Conservation (phyloP, 1,140 invertebrate species). For the Macrostomum lignano region DNA sequence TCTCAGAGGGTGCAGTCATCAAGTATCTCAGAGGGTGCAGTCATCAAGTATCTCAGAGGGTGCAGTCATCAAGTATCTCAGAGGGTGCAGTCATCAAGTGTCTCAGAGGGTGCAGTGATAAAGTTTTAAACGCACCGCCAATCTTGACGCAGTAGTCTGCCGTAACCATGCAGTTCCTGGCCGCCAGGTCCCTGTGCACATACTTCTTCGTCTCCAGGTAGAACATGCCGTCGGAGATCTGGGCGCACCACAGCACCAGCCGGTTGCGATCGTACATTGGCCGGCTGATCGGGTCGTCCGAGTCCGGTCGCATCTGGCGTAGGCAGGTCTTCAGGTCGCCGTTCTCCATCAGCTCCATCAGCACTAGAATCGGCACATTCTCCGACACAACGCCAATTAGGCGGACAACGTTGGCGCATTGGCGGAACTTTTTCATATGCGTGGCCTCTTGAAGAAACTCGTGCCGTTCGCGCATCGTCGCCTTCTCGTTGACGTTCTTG, state of each 20-base stretch:
- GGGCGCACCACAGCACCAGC: too few species aligned
- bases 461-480: slow-evolving; percentile 49
- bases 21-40: too few species aligned
- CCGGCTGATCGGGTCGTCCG: slow-evolving; percentile 14
- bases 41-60: too few species aligned
- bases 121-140: too few species aligned
- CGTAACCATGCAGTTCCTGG: slow-evolving; percentile 69
- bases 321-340: slow-evolving; percentile 78
- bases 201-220: too few species aligned
- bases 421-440: slow-evolving; percentile 51
- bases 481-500: slow-evolving; percentile 68
- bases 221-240: too few species aligned
- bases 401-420: slow-evolving; percentile 72
- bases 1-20: too few species aligned
- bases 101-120: too few species aligned
- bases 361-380: slow-evolving; percentile 54
- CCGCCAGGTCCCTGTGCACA: slow-evolving; percentile 70
- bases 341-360: slow-evolving; percentile 86
- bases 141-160: slow-evolving; percentile 37
- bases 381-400: slow-evolving; percentile 70
- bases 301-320: slow-evolving; percentile 51
- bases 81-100: too few species aligned
- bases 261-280: too few species aligned
- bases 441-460: slow-evolving; percentile 83
- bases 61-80: too few species aligned